phyloP scores from a whole-genome alignment of 2,797 vertebrate species.

The Anomalospiza imberbis region DNA sequence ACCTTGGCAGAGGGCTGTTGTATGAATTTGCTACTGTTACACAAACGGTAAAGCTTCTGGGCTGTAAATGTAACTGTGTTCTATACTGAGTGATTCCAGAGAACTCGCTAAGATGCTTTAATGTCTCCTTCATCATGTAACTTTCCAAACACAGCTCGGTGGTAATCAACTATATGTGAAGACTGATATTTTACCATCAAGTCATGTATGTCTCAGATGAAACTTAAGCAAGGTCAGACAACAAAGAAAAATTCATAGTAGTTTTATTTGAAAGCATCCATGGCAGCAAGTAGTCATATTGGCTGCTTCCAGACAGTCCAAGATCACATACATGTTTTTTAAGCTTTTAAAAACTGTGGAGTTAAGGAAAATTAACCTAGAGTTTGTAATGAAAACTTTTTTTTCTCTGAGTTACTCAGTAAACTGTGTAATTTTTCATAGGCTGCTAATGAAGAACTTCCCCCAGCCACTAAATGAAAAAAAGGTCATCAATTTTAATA shows the following conservation, averaged over 20 bases:
- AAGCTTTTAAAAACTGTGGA: not conserved
- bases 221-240: not conserved
- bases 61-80: not conserved
- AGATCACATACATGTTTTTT: not conserved
- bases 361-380: not conserved
- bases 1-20: not conserved
- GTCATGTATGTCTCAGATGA: not conserved
- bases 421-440: not conserved
- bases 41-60: not conserved
- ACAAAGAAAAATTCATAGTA: not conserved
- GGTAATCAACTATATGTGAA: not conserved
- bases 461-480: not conserved
- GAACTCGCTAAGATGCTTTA: not conserved
- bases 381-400: not conserved
- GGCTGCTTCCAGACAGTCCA: not conserved
- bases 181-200: not conserved
- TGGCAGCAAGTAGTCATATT: not conserved
- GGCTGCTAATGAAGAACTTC: not conserved
- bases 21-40: not conserved
- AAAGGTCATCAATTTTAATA: not conserved
- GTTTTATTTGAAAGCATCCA: not conserved
- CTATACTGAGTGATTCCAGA: not conserved
- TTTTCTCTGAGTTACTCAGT: not conserved
- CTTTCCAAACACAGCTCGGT: not conserved
- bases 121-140: rapidly evolving